These are phyloP conservation scores for Chamaetylas fuelleborni DNA, from an alignment of 2,113 vertebrate species.

Conservation along the genomic window DNA sequence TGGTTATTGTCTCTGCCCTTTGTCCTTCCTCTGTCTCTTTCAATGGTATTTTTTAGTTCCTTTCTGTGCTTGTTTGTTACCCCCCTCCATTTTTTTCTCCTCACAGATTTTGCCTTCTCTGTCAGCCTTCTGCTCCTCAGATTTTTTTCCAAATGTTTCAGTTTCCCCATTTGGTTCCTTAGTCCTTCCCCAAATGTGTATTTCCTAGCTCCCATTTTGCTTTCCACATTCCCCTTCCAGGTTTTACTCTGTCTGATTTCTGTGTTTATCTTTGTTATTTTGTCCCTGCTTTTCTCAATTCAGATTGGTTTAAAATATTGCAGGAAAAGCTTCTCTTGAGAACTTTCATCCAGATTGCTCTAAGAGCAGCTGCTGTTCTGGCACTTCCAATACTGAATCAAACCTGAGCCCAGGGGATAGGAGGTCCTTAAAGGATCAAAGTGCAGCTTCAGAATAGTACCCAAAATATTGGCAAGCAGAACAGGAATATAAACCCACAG, in stretches of 20 bases:
- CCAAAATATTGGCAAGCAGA: slow-evolving; percentile 9
- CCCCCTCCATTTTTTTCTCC: not conserved
- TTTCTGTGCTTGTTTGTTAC: not conserved
- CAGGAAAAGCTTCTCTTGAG: slow-evolving; percentile 11
- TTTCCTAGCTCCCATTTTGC: not conserved
- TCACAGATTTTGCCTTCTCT: slow-evolving; percentile 26
- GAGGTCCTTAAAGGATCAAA: slow-evolving; percentile 20
- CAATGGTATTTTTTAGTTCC: not conserved
- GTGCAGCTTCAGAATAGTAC: not conserved
- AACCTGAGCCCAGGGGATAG: not conserved
- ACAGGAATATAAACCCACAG: not conserved
- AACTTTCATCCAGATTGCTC: not conserved
- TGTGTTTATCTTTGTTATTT: not conserved
- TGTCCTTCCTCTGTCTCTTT: not conserved
- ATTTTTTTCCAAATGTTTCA: slow-evolving; percentile 35
- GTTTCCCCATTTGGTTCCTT: slow-evolving; percentile 17
- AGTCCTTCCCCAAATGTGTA: not conserved
- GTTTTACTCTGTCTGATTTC: not conserved
- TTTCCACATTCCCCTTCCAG: not conserved
- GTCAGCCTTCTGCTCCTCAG: slow-evolving; percentile 31
- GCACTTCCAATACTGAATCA: not conserved
- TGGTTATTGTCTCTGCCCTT: not conserved
- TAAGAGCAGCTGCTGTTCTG: not conserved
- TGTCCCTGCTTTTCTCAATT: not conserved
- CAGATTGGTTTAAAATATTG: not conserved